Percentiles rank a stretch among this genome's conserved stretches.
Evolutionary conservation across 2,113 vertebrate species (phyloP).

Genomic region (Bolborhynchus lineola): DNA sequence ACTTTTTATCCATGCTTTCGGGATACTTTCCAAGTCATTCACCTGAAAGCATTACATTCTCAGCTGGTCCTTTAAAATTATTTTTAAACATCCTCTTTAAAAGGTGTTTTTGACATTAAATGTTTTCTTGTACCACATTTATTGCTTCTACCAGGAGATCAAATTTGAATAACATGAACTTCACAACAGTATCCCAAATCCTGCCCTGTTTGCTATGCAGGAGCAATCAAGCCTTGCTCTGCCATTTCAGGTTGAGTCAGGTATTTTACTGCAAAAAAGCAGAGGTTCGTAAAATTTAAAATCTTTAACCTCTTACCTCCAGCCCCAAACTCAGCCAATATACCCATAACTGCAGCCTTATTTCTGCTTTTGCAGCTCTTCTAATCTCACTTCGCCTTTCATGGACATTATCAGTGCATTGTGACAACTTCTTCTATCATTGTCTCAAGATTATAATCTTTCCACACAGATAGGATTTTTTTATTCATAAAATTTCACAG

Average conservation of each 20-base stretch:
- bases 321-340: background rate
- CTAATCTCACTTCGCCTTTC: background rate
- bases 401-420: background rate
- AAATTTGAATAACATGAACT: background rate
- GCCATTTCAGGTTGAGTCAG: background rate
- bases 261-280: background rate
- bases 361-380: background rate
- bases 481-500: background rate
- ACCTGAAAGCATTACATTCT: background rate
- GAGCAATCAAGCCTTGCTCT: background rate
- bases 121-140: background rate
- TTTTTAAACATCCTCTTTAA: background rate
- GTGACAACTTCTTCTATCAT: background rate
- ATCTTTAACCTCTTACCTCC: background rate
- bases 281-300: background rate
- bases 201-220: fast-evolving
- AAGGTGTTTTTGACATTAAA: background rate
- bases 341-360: background rate
- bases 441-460: background rate
- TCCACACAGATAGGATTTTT: background rate
- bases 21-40: background rate
- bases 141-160: background rate
- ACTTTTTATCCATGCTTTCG: background rate
- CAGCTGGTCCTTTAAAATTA: background rate
- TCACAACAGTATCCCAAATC: background rate